A percentile compares a stretch with the other conserved stretches of the same genome.
phyloP scores from a whole-genome alignment of 2,888 invertebrate genomes.

The Biston stratarius region DNA sequence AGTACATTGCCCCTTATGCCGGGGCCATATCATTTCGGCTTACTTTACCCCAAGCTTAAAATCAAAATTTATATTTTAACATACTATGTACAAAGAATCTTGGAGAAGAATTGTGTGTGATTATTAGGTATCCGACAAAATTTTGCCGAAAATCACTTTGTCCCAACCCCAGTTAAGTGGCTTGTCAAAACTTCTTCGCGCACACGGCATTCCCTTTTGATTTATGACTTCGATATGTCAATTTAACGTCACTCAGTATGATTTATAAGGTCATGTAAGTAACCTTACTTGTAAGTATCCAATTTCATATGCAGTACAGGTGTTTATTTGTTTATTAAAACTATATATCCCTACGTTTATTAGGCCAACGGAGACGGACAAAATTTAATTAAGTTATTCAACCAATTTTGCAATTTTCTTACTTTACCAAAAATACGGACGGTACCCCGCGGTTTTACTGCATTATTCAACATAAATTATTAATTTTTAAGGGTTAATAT shows the following conservation, averaged over 20 bases:
- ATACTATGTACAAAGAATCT: no score
- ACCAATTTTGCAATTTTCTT: background rate
- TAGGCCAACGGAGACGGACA: background rate
- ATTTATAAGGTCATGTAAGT: constrained; percentile 76
- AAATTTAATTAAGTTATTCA: background rate
- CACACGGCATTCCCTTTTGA: constrained; percentile 76
- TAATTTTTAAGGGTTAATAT: no score
- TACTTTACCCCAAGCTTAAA: no score
- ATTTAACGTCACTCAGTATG: constrained; percentile 80
- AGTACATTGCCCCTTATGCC: no score
- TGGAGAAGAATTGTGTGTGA: background rate
- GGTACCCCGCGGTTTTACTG: no score
- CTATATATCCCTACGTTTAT: background rate
- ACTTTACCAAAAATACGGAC: no score
- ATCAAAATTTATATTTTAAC: no score
- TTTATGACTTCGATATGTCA: constrained; percentile 83
- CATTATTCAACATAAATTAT: no score
- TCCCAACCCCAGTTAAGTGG: constrained; percentile 72
- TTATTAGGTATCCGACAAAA: constrained; percentile 43
- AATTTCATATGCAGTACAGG: constrained; percentile 21
- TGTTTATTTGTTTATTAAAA: background rate
- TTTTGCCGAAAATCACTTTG: constrained; percentile 70
- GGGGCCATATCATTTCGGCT: no score
- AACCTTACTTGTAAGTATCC: constrained; percentile 51
- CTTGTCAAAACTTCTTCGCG: constrained; percentile 82